These are phyloP conservation scores for Sphinx pinastri DNA, from an alignment of 2,888 invertebrate species.

Conservation along the genomic window DNA sequence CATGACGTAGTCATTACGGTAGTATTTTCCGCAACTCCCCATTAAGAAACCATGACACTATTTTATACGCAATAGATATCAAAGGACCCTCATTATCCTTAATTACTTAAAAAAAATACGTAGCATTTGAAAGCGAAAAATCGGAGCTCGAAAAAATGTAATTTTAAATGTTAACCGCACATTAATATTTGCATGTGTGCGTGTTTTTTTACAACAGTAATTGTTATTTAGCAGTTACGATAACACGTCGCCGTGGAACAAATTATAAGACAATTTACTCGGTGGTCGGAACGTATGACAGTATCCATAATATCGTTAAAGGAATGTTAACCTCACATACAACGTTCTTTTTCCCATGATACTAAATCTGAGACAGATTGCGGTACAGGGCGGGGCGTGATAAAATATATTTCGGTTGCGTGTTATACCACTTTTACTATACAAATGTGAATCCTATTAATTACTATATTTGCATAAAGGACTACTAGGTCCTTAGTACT, in stretches of 20 bases:
- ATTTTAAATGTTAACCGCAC: constrained; percentile 13
- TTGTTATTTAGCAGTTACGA: constrained; percentile 42
- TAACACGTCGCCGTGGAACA: constrained; percentile 35
- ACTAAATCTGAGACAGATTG: constrained; percentile 16
- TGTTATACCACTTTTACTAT: not conserved
- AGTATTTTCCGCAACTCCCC: constrained; percentile 4
- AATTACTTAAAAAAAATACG: not conserved
- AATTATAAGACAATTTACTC: constrained; percentile 33
- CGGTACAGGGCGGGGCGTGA: not conserved
- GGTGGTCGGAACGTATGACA: constrained; percentile 30
- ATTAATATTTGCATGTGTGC: constrained; percentile 23
- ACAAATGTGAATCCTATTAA: not conserved
- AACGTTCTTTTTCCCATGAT: constrained; percentile 21
- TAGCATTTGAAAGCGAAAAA: constrained; percentile 11
- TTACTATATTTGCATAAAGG: not conserved
- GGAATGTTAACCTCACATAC: constrained; percentile 34
- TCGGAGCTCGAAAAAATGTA: constrained; percentile 15
- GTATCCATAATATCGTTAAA: constrained; percentile 36
- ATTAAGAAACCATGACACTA: not conserved
- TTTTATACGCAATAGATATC: not conserved
- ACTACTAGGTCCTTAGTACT: not conserved
- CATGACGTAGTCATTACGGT: constrained; percentile 4
- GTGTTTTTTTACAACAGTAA: constrained; percentile 32
- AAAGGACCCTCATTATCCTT: not conserved
- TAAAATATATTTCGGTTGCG: constrained; percentile 1